Base-by-base conservation (phyloP, 2,888 invertebrate genomes). In the Drosophila multiciliata region DNA sequence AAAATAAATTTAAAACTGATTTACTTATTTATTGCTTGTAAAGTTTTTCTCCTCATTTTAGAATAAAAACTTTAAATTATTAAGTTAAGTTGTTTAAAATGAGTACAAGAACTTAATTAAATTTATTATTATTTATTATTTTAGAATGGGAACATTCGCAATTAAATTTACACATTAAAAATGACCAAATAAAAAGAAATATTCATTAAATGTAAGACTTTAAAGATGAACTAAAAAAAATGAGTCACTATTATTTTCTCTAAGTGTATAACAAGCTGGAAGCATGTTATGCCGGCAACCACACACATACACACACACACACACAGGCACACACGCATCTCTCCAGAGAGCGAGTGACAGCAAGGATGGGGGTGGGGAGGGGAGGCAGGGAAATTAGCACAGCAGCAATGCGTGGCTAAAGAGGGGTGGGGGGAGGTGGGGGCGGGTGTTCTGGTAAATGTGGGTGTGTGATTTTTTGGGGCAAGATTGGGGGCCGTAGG, bases 361-460 rank as follows among this genome's bases (percentile, higher is more conserved):
- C 26, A n/a, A 3, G 29, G 8, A 8, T 6, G 29, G 8, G n/a
- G 6, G 2, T 0, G 38, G 2, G 2, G n/a, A 20, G 11, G 23
- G 5, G 15, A 29, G 32, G 20, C 6, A 17, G 61, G 60, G 33
- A 85, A 85, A 88, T 85, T 82, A 84, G 86, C 83, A 85, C 42
- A 71, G 64, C 45, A 69, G 49, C 65, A 40, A 55, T 55, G 36
- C 36, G 38, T 5, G n/a, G 42, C 52, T 12, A 29, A 42, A 12
- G 29, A 57, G 20, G 40, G 4, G 9, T 1, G 20, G 4, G 20
- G 40, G 4, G 9, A 2, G 20, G 4, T 8, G 1, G 54, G 0
- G 23, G 7, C 3, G 15, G 23, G 15, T 1, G 29, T 29, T 5
- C 5, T 45, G 45, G 8, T 45, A 12, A 7, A 15, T 9, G 32